Evolutionary conservation across 1,140 invertebrate genomes (phyloP), one percentile per base, ranked within the genome.

Genomic region (Neocloeon triangulifer): DNA sequence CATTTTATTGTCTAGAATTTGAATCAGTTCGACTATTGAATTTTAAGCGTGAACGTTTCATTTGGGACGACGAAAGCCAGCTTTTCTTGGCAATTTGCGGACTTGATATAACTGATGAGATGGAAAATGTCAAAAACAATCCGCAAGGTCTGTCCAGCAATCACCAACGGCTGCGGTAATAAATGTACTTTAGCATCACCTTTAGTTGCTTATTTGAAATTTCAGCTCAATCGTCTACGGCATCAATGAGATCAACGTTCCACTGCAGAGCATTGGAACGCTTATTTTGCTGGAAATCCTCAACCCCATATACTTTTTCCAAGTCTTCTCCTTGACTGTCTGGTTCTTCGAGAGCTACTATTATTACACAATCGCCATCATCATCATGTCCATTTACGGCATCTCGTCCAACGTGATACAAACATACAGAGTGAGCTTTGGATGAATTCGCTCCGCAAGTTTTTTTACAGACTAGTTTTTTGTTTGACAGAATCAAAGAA

Each of bases 241-340:
- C 5, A 53, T 58, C 17, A 88, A 88, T 46, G 67, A 77, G 43
- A 86, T 88, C 39, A 60, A 66, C 26, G 69, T 85, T 2, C 75
- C 75, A 3, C 60, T 81, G 2, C 66, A 77, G 40, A 64, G 68
- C 30, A 59, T 81, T 16, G 45, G 68, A 30, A 65, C 67, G 3
- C 52, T 88, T 5, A 50, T 85, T 1, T 49, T 81, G 9, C 48
- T 84, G 9, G 81, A 86, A 56, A 66, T 79, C 15, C 64, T 96
- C 27, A 89, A 89, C 48, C 92, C 92, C 1, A 96, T 94, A 55
- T 96, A 96, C 52, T 73, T 96, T 28, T 92, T 91, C 52, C 85
- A 92, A 73, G 50, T 80, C 25, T 86, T 84, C 50, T 84, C 79
- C 6, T 62, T 86, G 8, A 53, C 64, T 3, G 62, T 86, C 19